Conservation (phyloP, 2,113 vertebrate species). For the Leptobrachium leishanense region DNA sequence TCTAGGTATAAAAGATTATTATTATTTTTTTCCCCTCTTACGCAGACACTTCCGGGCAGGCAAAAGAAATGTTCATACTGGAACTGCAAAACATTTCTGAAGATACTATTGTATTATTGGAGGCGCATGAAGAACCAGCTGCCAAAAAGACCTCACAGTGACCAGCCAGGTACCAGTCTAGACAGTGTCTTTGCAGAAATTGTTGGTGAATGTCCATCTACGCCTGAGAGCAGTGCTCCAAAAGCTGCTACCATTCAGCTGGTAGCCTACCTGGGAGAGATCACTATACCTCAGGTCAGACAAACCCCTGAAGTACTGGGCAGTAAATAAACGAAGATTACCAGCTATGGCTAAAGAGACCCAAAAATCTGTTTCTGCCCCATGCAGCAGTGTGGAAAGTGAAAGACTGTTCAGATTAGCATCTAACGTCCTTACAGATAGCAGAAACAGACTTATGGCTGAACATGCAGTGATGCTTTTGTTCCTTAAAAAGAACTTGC, state of each 20-base stretch:
- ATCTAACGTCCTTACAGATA: not conserved
- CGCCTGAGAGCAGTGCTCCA: not conserved
- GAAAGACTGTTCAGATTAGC: constrained; percentile 4
- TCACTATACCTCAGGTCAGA: not conserved
- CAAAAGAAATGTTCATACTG: not conserved
- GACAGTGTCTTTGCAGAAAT: not conserved
- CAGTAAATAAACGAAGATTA: not conserved
- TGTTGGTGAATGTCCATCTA: not conserved
- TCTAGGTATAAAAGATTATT: not conserved
- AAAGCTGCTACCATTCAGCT: constrained; percentile 4
- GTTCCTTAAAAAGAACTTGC: not conserved
- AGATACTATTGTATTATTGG: not conserved
- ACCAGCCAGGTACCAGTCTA: not conserved
- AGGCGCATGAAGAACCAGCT: not conserved
- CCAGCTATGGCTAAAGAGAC: not conserved
- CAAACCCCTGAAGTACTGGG: not conserved
- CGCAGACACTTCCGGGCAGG: not conserved
- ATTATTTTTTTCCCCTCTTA: not conserved
- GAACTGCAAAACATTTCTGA: not conserved
- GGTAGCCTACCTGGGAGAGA: not conserved
- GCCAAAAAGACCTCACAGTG: not conserved
- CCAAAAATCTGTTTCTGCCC: not conserved
- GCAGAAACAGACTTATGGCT: not conserved
- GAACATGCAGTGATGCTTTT: not conserved
- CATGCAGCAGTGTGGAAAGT: not conserved